Percentiles rank a stretch among this genome's conserved stretches.
phyloP scores from a whole-genome alignment of 2,113 vertebrate genomes.

The Numenius arquata region DNA sequence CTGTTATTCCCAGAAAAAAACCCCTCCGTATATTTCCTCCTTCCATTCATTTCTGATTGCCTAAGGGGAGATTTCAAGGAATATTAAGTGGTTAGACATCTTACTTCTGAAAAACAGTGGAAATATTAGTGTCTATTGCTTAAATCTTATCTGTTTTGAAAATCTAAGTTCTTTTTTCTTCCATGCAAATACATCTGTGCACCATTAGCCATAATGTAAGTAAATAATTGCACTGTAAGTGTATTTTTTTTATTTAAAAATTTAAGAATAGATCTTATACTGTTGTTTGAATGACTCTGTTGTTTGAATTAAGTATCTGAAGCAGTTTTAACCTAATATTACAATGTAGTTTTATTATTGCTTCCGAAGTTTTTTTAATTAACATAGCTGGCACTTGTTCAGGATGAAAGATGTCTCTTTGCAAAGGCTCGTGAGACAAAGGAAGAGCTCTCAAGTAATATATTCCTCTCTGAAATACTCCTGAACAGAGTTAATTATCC shows the following conservation, averaged over 20 bases:
- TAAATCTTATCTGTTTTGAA: neutral
- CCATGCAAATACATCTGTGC: neutral
- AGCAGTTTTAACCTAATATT: neutral
- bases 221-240: neutral
- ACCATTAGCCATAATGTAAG: neutral
- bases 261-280: neutral
- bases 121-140: neutral
- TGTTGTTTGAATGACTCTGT: neutral
- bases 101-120: neutral
- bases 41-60: neutral
- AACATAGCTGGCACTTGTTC: neutral
- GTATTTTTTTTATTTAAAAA: neutral
- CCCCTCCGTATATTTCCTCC: neutral
- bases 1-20: neutral
- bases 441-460: neutral
- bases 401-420: constrained; percentile 25
- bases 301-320: neutral
- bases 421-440: neutral
- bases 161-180: neutral
- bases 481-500: neutral
- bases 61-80: neutral
- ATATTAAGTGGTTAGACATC: neutral
- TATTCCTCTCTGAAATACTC: neutral
- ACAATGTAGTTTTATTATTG: neutral
- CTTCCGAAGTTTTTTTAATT: constrained; percentile 17